These are phyloP conservation scores for Tetrapedia diversipes DNA, from an alignment of 2,888 invertebrate genomes.

Conservation along the genomic window DNA sequence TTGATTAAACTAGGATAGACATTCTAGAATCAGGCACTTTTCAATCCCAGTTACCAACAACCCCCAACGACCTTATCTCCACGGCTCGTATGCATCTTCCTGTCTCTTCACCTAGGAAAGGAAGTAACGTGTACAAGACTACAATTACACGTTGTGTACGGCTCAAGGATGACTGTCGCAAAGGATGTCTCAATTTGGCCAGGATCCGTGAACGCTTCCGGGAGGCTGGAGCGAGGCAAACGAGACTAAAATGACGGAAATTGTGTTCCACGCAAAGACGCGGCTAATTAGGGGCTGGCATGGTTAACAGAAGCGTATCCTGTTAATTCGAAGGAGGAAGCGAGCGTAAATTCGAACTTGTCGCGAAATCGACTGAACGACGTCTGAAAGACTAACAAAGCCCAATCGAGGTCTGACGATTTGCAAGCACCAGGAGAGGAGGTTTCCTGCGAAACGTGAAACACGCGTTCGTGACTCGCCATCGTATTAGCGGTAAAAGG, in stretches of 20 bases:
- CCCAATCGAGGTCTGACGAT: no score
- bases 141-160: neutral
- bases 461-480: slow-evolving; percentile 63
- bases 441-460: slow-evolving; percentile 63
- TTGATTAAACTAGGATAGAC: no score
- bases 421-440: no score
- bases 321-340: slow-evolving; percentile 68
- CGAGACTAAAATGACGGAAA: slow-evolving; percentile 4
- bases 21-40: no score
- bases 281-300: slow-evolving; percentile 73
- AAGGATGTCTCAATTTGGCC: neutral
- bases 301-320: slow-evolving; percentile 57
- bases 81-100: neutral
- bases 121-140: neutral
- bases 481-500: slow-evolving; percentile 31
- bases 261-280: slow-evolving; percentile 46
- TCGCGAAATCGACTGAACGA: slow-evolving; percentile 40
- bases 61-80: no score
- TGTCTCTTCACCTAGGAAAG: neutral
- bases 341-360: slow-evolving; percentile 76
- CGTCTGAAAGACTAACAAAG: slow-evolving; percentile 9
- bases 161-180: neutral
- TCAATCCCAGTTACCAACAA: no score
- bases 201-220: neutral
- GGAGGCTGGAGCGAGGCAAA: neutral